Evolutionary conservation across 2,113 vertebrate species (phyloP), one percentile per base, ranked within the genome.

Genomic region (Anolis sagrei): DNA sequence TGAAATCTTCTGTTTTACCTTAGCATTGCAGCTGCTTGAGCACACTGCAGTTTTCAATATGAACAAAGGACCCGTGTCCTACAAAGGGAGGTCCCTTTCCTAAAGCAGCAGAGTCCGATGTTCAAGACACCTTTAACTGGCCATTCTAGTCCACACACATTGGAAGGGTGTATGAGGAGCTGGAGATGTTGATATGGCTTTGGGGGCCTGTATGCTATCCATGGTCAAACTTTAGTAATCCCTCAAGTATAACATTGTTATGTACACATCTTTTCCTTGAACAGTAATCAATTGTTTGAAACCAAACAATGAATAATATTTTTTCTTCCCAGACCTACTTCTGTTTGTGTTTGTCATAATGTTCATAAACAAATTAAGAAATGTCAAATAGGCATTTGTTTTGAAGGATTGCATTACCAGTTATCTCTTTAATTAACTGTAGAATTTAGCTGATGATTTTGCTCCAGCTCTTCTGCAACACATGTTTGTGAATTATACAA

Each of bases 371-470:
- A 84, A 88, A 82, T 29, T 62, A 83, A 83, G 90, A 13, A 13
- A 76, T 51, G 87, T 85, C 39, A 77, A 0, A 36, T 66, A 51
- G 86, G 76, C 39, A 77, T 81, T 85, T 66, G 82, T 79, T 69
- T 36, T 51, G 32, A n/a, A 86, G 27, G 18, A 77, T 91, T 89
- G 83, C 49, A 69, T 83, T 91, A 88, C 44, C 58, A 84, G 66
- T 76, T 88, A 89, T 11, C 29, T 39, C 68, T 90, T 58, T 86
- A 88, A 91, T 90, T 92, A 90, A 92, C 87, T 68, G 84, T 32
- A 27, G 66, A 70, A 49, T 58, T 70, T 23, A 82, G 39, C 62
- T 48, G 13, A 80, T 7, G 10, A 1, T 58, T n/a, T 32, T 11
- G 23, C 6, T 32, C 77, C 77, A 29, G 61, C n/a, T 49, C 18